Evolutionary conservation across 2,888 invertebrate species (phyloP).

Genomic region (Pachycephus smyrnensis): DNA sequence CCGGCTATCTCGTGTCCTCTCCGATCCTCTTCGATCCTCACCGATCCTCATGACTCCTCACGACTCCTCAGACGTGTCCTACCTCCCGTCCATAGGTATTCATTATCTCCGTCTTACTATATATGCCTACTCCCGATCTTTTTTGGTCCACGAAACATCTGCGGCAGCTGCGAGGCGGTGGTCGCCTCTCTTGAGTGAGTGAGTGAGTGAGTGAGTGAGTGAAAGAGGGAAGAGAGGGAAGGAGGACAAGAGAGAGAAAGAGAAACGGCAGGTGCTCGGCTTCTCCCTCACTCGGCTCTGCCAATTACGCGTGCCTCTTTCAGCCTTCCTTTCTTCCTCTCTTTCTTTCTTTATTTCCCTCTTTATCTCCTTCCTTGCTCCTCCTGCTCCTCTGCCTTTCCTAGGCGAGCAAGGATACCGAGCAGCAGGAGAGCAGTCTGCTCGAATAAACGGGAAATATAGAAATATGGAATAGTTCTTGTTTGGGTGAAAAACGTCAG

Average conservation of each 20-base stretch:
- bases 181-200: slow-evolving; percentile 1
- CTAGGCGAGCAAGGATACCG: not conserved
- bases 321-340: slow-evolving; percentile 31
- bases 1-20: not conserved
- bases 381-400: not conserved
- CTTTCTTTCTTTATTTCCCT: slow-evolving; percentile 21
- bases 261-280: slow-evolving; percentile 11
- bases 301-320: slow-evolving; percentile 60
- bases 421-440: not conserved
- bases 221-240: slow-evolving; percentile 13
- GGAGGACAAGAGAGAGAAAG: slow-evolving; percentile 1
- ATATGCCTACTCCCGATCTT: slow-evolving; percentile 41
- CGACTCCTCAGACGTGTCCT: slow-evolving; percentile 51
- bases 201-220: not conserved
- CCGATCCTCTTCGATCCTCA: slow-evolving; percentile 26
- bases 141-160: slow-evolving; percentile 43
- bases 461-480: not conserved
- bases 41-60: slow-evolving; percentile 15
- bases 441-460: not conserved
- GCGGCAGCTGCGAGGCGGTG: slow-evolving; percentile 25
- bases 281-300: slow-evolving; percentile 28
- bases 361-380: slow-evolving; percentile 20
- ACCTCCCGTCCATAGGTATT: slow-evolving; percentile 51
- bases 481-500: not conserved
- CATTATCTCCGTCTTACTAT: slow-evolving; percentile 54